Conservation (phyloP, 35 echinoderm and acorn worm genomes). For the Apostichopus japonicus region DNA sequence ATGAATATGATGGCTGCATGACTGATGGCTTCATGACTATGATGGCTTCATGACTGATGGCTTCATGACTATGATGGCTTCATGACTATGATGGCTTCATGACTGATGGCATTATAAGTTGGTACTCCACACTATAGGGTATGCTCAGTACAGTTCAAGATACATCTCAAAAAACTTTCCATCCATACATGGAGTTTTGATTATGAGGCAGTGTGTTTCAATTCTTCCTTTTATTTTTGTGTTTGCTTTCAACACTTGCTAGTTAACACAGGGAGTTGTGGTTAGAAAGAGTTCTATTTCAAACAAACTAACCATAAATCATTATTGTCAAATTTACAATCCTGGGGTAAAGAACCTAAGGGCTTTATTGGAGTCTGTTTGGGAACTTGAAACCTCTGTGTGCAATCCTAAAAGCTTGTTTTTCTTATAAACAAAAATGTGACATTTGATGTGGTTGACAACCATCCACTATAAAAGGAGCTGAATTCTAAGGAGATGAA, state of each 20-base stretch:
- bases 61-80: too few species aligned
- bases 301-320: not conserved
- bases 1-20: too few species aligned
- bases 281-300: not conserved
- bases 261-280: too few species aligned
- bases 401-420: not conserved
- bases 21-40: too few species aligned
- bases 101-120: too few species aligned
- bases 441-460: not conserved
- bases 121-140: too few species aligned
- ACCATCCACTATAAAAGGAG: not conserved
- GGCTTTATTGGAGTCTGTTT: not conserved
- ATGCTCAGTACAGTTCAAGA: too few species aligned
- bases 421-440: not conserved
- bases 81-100: too few species aligned
- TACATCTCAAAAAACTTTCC: too few species aligned
- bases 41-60: too few species aligned
- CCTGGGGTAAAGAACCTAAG: not conserved
- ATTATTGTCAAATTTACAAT: not conserved
- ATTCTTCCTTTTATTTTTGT: not conserved
- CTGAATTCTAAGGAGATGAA: not conserved
- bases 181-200: too few species aligned
- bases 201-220: too few species aligned
- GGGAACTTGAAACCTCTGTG: not conserved
- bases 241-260: not conserved